Evolutionary conservation across 1,140 invertebrate genomes (phyloP).

Genomic region (Teleopsis dalmanni): DNA sequence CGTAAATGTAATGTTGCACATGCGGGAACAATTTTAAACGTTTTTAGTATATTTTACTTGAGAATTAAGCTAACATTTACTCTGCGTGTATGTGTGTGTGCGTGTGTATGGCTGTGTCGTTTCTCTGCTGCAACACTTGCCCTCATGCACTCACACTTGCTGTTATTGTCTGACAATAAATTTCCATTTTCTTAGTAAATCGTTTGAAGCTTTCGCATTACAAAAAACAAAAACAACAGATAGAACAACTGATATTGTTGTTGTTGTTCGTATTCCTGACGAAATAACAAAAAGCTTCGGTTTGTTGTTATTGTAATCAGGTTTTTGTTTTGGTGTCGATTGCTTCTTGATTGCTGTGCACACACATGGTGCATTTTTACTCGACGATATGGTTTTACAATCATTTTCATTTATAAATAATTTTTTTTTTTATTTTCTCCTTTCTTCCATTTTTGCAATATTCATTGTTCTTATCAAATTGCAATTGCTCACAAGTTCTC

Average conservation of each 20-base stretch:
- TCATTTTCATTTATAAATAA: background rate
- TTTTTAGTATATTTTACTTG: too few relatives aligned
- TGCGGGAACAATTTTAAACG: too few relatives aligned
- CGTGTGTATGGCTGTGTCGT: background rate
- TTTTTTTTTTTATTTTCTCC: constrained; percentile 7
- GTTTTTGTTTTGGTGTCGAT: constrained; percentile 6
- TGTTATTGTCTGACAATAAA: background rate
- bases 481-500: constrained; percentile 10
- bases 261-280: too few relatives aligned
- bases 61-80: too few relatives aligned
- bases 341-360: constrained; percentile 10
- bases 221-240: background rate
- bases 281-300: too few relatives aligned
- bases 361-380: background rate
- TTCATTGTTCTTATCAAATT: constrained; percentile 3
- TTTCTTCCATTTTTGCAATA: background rate
- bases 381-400: background rate
- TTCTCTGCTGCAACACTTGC: background rate
- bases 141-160: background rate
- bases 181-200: too few relatives aligned
- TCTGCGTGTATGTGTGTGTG: background rate
- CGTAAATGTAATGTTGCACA: too few relatives aligned
- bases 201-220: background rate
- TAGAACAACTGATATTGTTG: background rate
- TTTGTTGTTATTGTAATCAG: too few relatives aligned